Evolutionary conservation across 1,140 invertebrate genomes (phyloP), one percentile per base, ranked within the genome.

Genomic region (Drosophila nannoptera): DNA sequence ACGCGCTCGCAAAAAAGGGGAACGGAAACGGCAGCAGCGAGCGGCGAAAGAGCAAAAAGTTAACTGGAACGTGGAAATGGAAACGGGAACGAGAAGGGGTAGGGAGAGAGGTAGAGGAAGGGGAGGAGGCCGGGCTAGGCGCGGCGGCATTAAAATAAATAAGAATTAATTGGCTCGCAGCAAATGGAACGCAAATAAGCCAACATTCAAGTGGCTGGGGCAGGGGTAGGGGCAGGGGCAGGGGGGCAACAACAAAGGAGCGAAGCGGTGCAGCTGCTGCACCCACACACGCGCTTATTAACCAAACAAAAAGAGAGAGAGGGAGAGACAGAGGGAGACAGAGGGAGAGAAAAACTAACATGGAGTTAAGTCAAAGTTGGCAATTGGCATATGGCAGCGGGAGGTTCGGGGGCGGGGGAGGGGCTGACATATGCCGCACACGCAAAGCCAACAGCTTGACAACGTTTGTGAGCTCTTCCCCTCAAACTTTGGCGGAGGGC

Each of bases 131-230:
- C n/a, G 7, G 59, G 56, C 32, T 14, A 35, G 42, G 36, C 63
- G 56, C 64, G 58, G 56, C 64, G 58, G 58, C 53, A 72, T 72
- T 68, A 73, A 75, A 75, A 64, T 75, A 75, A 75, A 75, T 75
- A 73, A 69, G 64, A 75, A 73, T 73, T 75, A 75, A 75, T 75
- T 75, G 73, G 60, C 58, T 68, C 56, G 59, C 69, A 45, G 46
- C 71, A 63, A 70, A 59, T 43, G 55, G n/a, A 69, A 69, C 43
- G 61, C 67, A 67, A 72, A 72, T 72, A 62, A 72, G 58, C 31
- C 62, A 35, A 31, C 68, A 66, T 55, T 71, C 55, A 71, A 71
- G 53, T 69, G 59, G 32, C 42, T 16, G 31, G 33, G 32, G 16
- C 45, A 35, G n/a, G n/a, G n/a, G n/a, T n/a, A n/a, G n/a, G n/a